phyloP scores from a whole-genome alignment of 2,113 vertebrate species.

The Odocoileus hemionus region DNA sequence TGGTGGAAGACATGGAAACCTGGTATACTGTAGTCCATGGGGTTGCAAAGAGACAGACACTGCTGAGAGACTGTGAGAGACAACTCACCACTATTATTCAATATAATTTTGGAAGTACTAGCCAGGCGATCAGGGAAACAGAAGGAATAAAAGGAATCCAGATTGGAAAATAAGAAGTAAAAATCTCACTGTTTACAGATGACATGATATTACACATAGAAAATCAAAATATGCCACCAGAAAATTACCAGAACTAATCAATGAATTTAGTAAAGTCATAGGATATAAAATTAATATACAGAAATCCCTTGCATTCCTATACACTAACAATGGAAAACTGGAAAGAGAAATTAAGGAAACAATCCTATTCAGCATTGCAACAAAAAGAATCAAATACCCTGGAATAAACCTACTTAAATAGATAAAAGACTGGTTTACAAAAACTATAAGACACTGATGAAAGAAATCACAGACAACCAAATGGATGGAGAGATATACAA shows the following conservation, averaged over 20 bases:
- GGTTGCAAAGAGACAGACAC: background rate
- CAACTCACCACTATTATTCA: background rate
- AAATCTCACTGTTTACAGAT: background rate
- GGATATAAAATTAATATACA: background rate
- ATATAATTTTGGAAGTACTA: background rate
- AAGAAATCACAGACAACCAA: background rate
- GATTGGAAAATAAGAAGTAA: background rate
- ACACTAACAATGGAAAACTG: rapidly evolving
- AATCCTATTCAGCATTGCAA: background rate
- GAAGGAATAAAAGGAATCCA: background rate
- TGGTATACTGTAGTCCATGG: background rate
- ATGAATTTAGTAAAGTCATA: background rate
- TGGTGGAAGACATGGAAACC: background rate
- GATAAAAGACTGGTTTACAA: background rate
- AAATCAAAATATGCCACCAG: background rate
- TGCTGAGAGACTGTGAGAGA: background rate
- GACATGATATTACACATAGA: background rate
- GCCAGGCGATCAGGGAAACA: background rate
- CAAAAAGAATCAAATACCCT: background rate
- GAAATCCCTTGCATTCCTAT: background rate
- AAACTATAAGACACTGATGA: background rate
- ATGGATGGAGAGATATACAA: background rate
- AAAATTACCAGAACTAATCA: background rate
- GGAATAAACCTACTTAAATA: background rate
- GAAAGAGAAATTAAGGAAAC: background rate